A percentile compares a stretch with the other conserved stretches of the same genome.
Conservation (phyloP, 2,888 invertebrate species). For the Tetragonisca angustula region DNA sequence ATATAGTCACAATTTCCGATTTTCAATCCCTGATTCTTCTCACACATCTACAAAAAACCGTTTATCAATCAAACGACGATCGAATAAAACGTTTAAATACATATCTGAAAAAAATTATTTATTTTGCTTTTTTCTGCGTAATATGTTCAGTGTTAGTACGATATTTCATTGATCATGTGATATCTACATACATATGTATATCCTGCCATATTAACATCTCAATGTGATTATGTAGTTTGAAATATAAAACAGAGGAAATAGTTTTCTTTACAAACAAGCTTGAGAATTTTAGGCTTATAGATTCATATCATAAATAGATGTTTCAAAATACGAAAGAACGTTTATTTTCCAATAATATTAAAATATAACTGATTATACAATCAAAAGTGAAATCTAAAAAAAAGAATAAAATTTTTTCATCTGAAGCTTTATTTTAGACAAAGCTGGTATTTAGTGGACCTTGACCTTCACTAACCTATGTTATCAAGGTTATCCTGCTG, state of each 20-base stretch:
- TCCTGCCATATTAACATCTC: slow-evolving; percentile 1
- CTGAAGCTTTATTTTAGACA: too few relatives aligned
- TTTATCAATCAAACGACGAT: not conserved
- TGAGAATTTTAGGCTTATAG: slow-evolving; percentile 8
- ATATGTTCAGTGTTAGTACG: not conserved
- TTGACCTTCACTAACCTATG: too few relatives aligned
- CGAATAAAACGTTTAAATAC: not conserved
- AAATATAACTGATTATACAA: too few relatives aligned
- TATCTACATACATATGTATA: not conserved
- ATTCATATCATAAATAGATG: slow-evolving; percentile 2
- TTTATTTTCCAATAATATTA: not conserved
- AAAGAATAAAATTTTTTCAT: too few relatives aligned
- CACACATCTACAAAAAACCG: too few relatives aligned
- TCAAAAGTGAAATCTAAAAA: too few relatives aligned
- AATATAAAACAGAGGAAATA: slow-evolving; percentile 15
- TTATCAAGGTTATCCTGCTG: too few relatives aligned
- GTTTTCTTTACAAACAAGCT: slow-evolving; percentile 1
- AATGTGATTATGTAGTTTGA: slow-evolving; percentile 19
- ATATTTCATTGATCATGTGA: slow-evolving; percentile 4
- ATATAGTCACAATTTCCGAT: not conserved
- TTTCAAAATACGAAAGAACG: slow-evolving; percentile 1
- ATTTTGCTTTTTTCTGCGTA: not conserved
- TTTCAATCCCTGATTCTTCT: not conserved
- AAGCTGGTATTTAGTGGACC: too few relatives aligned
- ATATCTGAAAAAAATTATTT: not conserved